phyloP scores from a whole-genome alignment of 2,113 vertebrate species.

The Pteropus alecto region DNA sequence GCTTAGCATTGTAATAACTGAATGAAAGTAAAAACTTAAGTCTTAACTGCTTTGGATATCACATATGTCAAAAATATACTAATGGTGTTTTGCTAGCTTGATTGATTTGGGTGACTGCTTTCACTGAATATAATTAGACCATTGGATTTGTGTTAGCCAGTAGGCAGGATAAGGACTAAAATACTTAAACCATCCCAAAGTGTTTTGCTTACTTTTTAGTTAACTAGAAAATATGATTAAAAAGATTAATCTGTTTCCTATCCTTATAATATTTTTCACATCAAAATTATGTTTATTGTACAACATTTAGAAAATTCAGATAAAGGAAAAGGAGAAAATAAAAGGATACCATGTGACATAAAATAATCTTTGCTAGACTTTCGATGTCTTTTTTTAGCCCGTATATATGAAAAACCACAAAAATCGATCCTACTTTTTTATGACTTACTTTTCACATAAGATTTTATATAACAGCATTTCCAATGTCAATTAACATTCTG shows the following conservation, averaged over 20 bases:
- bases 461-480: background rate
- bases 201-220: background rate
- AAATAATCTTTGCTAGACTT: background rate
- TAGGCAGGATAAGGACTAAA: background rate
- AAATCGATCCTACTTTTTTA: background rate
- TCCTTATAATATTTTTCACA: background rate
- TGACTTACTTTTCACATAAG: background rate
- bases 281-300: background rate
- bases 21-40: background rate
- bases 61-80: background rate
- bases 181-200: background rate
- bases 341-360: background rate
- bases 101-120: background rate
- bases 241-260: background rate
- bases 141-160: background rate
- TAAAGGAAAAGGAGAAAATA: background rate
- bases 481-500: background rate
- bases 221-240: constrained; percentile 21
- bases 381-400: background rate
- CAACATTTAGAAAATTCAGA: background rate
- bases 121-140: background rate
- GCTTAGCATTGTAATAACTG: background rate
- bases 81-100: background rate
- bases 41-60: background rate
- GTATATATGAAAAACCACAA: background rate